Percentiles rank a stretch among this genome's conserved stretches.
These are phyloP conservation scores for Acromyrmex charruanus DNA, from an alignment of 1,140 invertebrate species.

Conservation along the genomic window DNA sequence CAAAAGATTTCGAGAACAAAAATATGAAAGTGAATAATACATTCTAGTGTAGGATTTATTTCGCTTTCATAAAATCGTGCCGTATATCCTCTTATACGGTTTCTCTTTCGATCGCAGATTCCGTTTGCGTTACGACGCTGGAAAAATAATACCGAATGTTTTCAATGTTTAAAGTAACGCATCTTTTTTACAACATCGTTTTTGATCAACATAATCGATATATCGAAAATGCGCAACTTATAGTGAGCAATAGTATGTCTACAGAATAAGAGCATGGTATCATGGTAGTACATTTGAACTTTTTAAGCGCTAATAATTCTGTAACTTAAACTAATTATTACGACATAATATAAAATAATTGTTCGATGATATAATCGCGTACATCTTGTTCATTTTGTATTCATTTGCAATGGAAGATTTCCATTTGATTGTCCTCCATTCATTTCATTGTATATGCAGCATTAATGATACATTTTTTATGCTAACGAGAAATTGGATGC, in stretches of 20 bases:
- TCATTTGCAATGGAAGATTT: slow-evolving; percentile 25
- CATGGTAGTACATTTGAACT: slow-evolving; percentile 54
- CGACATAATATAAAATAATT: slow-evolving; percentile 7
- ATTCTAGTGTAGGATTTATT: slow-evolving; percentile 11
- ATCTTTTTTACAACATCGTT: slow-evolving; percentile 24
- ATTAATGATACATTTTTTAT: slow-evolving; percentile 24
- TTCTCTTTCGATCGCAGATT: background rate
- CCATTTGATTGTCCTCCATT: slow-evolving; percentile 39
- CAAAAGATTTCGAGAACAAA: slow-evolving; percentile 32
- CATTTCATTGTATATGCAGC: slow-evolving; percentile 20
- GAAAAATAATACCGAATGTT: slow-evolving; percentile 26
- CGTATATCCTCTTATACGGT: background rate
- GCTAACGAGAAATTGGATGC: background rate
- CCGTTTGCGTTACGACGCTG: background rate
- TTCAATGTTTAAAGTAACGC: background rate
- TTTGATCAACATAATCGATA: slow-evolving; percentile 28
- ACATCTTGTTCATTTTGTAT: slow-evolving; percentile 15
- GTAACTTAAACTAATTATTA: slow-evolving; percentile 50
- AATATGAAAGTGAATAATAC: background rate
- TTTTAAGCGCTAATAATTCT: slow-evolving; percentile 57
- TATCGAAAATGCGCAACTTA: slow-evolving; percentile 1
- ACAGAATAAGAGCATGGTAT: slow-evolving; percentile 45
- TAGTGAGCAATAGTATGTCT: slow-evolving; percentile 15
- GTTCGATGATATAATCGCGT: slow-evolving; percentile 30
- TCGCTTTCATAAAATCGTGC: slow-evolving; percentile 12